Base-by-base conservation (phyloP, 2,888 invertebrate species). In the Lottia scabra region DNA sequence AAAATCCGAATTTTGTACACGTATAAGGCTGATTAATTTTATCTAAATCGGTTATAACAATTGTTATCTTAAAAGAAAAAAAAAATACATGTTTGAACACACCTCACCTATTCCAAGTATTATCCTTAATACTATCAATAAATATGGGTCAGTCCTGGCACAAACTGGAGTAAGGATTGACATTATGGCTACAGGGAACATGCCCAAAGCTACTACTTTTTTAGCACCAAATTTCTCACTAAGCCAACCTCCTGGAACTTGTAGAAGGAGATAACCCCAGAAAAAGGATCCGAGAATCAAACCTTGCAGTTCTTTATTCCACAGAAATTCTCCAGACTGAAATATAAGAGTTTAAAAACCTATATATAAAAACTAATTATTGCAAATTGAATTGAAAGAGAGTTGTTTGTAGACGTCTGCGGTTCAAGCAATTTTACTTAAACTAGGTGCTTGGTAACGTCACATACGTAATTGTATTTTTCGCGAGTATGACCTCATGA, bases 21-120 rank as follows among this genome's bases (percentile, higher is more conserved):
- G n/a, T n/a, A n/a, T n/a, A n/a, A n/a, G n/a, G n/a, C n/a, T n/a
- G n/a, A n/a, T n/a, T n/a, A n/a, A n/a, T n/a, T n/a, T n/a, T n/a
- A n/a, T n/a, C n/a, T n/a, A n/a, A n/a, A n/a, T n/a, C n/a, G n/a
- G n/a, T n/a, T n/a, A n/a, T n/a, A n/a, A n/a, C n/a, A n/a, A n/a
- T n/a, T n/a, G n/a, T n/a, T n/a, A n/a, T n/a, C n/a, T n/a, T n/a
- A n/a, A n/a, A n/a, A n/a, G n/a, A n/a, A n/a, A n/a, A n/a, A n/a
- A n/a, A n/a, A n/a, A n/a, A n/a, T n/a, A n/a, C n/a, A n/a, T n/a
- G 2, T 30, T 30, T 30, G 12, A 19, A 26, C 71, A 67, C 67
- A 83, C 84, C 81, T 85, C 84, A 38, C 85, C 84, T 0, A 85
- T 38, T 6, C 85, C 85, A 16, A 84, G 76, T 4, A 82, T 67